These are phyloP conservation scores for Hemibagrus guttatus DNA, from an alignment of 2,797 vertebrate species.

Conservation along the genomic window DNA sequence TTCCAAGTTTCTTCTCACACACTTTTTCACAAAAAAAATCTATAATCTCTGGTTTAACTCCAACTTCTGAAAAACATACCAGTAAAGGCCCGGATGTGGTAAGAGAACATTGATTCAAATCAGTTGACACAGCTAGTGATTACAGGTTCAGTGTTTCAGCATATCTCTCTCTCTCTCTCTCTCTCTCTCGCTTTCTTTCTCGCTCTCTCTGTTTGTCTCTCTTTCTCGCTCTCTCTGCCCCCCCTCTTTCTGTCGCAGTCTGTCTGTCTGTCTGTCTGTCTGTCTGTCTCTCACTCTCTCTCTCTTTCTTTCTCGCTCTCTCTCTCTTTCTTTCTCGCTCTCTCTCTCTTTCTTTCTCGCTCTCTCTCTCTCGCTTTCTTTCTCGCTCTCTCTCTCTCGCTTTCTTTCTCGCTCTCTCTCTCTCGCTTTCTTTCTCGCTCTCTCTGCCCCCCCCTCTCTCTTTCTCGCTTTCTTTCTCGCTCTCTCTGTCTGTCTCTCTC, in stretches of 20 bases:
- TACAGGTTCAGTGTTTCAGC: neutral
- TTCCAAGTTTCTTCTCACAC: neutral
- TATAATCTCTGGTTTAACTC: neutral
- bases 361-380: too few relatives aligned
- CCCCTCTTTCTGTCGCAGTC: too few relatives aligned
- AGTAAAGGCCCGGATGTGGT: neutral
- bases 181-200: constrained; percentile 70
- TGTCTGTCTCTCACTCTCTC: neutral
- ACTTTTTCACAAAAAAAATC: neutral
- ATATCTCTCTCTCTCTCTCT: neutral
- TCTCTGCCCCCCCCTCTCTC: neutral
- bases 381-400: neutral
- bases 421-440: neutral
- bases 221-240: too few relatives aligned
- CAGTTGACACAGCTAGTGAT: neutral
- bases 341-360: too few relatives aligned
- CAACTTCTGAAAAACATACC: neutral
- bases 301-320: constrained; percentile 74
- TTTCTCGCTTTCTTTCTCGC: too few relatives aligned
- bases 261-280: too few relatives aligned
- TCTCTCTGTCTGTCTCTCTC: too few relatives aligned
- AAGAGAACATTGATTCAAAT: neutral
- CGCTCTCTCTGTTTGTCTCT: constrained; percentile 66
- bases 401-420: neutral
- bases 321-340: constrained; percentile 51